A percentile compares a stretch with the other conserved stretches of the same genome.
Conservation (phyloP, 2,888 invertebrate species). For the Tromatobia lineatoria region DNA sequence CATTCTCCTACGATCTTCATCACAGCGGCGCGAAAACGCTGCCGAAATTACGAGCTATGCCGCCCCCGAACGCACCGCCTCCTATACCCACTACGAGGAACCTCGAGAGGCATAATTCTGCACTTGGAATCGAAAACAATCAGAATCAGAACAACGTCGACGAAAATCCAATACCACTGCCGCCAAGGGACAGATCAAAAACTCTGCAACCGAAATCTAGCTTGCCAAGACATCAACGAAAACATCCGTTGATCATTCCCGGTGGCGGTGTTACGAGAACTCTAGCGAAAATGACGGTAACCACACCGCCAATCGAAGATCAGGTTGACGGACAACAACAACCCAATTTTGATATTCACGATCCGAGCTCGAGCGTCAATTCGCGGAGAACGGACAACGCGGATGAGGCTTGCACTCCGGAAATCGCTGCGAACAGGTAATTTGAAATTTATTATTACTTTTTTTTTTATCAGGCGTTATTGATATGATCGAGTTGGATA, state of each 20-base stretch:
- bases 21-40: conserved; percentile 81
- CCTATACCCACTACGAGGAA: conserved; percentile 74
- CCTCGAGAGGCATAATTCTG: conserved; percentile 77
- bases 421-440: conserved; percentile 78
- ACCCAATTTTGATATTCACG: conserved; percentile 56
- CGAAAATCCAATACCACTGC: conserved; percentile 91
- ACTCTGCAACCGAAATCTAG: conserved; percentile 88
- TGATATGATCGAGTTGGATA: neutral
- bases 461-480: neutral
- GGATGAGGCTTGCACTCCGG: conserved; percentile 72
- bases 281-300: conserved; percentile 87
- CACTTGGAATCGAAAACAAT: conserved; percentile 79
- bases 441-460: neutral
- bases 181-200: conserved; percentile 91
- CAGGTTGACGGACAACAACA: conserved; percentile 80
- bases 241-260: conserved; percentile 93
- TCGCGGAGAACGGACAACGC: conserved; percentile 60
- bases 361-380: conserved; percentile 64
- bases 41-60: conserved; percentile 80
- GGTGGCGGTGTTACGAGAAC: conserved; percentile 88
- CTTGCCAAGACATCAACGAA: conserved; percentile 91
- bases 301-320: conserved; percentile 84
- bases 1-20: conserved; percentile 78
- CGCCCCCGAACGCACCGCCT: conserved; percentile 77
- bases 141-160: conserved; percentile 78